Evolutionary conservation across 2,113 vertebrate genomes (phyloP), one percentile per base, ranked within the genome.

Genomic region (Orthonyx spaldingii): DNA sequence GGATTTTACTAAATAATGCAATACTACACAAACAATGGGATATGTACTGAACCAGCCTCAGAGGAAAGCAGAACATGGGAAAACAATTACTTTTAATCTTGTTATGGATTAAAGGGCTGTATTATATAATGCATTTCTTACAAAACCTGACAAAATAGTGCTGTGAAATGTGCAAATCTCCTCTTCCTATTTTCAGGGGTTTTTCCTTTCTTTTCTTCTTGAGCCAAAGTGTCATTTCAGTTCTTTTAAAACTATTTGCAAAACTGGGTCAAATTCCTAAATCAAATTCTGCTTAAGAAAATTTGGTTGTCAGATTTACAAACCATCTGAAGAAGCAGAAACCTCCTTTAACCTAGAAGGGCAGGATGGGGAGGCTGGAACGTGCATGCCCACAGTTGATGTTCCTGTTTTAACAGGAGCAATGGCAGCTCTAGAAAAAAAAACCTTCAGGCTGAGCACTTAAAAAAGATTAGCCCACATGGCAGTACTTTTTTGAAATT

Each of bases 1-100:
- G 66, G 47, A 84, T 93, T 97, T 94, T 89, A 88, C 79, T 97
- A 96, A 95, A 93, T 91, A 95, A 97, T 89, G 77, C 66, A 96
- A 56, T 53, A 69, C 63, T 87, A 88, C 53, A 77, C 63, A 93
- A 96, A 95, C 92, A 96, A 94, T 42, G 15, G 56, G 69, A 60
- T 84, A 94, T 56, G 39, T 88, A 95, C 60, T 55, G 66, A 89
- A 84, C 14, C 49, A 92, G 74, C 24, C 77, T 46, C 87, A 83
- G 71, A 79, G 52, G 63, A 91, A 87, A 72, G 42, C 44, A 84
- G 42, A 92, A 94, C 78, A 94, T 37, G 39, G 68, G 70, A 93
- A 96, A 94, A 94, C 72, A 95, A 93, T 87, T 91, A 80, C 83
- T 92, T 95, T 93, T 94, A 94, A 94, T 95, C 86, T 75, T 78